Evolutionary conservation across 2,888 invertebrate genomes (phyloP), one percentile per base, ranked within the genome.

Genomic region (Serrognathus titanus): DNA sequence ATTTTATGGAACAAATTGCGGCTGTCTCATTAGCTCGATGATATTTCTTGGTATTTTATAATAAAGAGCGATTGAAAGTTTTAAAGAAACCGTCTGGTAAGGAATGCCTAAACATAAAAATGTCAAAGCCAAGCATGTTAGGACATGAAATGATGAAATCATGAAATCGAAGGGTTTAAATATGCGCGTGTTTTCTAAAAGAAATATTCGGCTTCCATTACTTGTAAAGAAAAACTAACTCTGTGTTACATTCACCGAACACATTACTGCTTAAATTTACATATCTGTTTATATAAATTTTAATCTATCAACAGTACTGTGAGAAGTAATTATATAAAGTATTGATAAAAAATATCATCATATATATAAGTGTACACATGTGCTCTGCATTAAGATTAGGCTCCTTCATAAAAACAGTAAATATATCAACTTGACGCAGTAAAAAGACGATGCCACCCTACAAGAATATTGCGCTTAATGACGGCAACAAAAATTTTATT

Each of bases 321-420:
- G 36, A 49, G 49, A 49, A 49, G 49, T 38, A 37, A 49, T 49
- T 36, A 49, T 38, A 37, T 36, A 36, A 35, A 13, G 36, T 45
- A 12, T 35, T 13, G 49, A 49, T 49, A 49, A 49, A 49, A 38
- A 49, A 49, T 49, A 12, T 38, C 36, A 35, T 45, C 45, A 45
- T 45, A 13, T 45, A 45, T 20, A 16, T 41, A 11, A 43, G 43
- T 43, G 43, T 35, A 13, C 49, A 49, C 49, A 49, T 49, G 49
- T 49, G 49, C 11, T 36, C 20, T 20, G 13, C 38, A 38, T 49
- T 49, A 37, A 49, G 49, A 49, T 49, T 36, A 49, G 11, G 20
- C 36, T 13, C 24, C 24, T 43, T 43, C 39, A 43, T 16, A 43
- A 43, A 43, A 43, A 43, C 13, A 43, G 13, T 43, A 16, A 16